Conservation (phyloP, 1,140 invertebrate genomes). For the Drosophila triauraria region DNA sequence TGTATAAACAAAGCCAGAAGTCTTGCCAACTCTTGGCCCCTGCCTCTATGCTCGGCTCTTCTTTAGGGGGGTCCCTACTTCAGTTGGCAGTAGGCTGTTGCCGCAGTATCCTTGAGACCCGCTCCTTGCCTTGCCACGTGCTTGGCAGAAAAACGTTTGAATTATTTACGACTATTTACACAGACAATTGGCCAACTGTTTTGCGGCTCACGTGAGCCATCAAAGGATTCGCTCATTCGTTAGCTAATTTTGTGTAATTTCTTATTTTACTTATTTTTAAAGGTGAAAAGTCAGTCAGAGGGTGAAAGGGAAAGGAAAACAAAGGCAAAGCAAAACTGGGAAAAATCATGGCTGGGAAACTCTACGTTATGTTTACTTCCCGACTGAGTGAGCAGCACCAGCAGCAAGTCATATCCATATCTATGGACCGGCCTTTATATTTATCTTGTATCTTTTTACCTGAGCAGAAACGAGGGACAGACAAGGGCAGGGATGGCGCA, state of each 20-base stretch:
- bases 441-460: slow-evolving; percentile 55
- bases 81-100: slow-evolving; percentile 44
- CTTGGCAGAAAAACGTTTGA: slow-evolving; percentile 50
- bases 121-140: slow-evolving; percentile 14
- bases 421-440: slow-evolving; percentile 52
- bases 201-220: slow-evolving; percentile 51
- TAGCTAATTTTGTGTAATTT: slow-evolving; percentile 37
- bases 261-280: slow-evolving; percentile 4
- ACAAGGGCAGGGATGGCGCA: not conserved
- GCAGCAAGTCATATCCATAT: slow-evolving; percentile 42
- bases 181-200: slow-evolving; percentile 63
- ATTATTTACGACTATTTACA: slow-evolving; percentile 76
- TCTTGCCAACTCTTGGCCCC: slow-evolving; percentile 38
- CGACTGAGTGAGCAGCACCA: slow-evolving; percentile 29
- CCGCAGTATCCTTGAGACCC: slow-evolving; percentile 59
- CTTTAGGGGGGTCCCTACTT: slow-evolving; percentile 9
- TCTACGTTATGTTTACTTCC: slow-evolving; percentile 54
- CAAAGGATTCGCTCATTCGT: slow-evolving; percentile 8
- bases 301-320: not conserved
- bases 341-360: slow-evolving; percentile 24
- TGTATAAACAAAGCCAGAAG: slow-evolving; percentile 41
- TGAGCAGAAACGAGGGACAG: slow-evolving; percentile 1
- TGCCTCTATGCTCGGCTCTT: slow-evolving; percentile 7
- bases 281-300: slow-evolving; percentile 19
- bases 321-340: slow-evolving; percentile 15